A percentile compares a stretch with the other conserved stretches of the same genome.
phyloP scores from a whole-genome alignment of 2,888 invertebrate genomes.

The Plebejus argus region DNA sequence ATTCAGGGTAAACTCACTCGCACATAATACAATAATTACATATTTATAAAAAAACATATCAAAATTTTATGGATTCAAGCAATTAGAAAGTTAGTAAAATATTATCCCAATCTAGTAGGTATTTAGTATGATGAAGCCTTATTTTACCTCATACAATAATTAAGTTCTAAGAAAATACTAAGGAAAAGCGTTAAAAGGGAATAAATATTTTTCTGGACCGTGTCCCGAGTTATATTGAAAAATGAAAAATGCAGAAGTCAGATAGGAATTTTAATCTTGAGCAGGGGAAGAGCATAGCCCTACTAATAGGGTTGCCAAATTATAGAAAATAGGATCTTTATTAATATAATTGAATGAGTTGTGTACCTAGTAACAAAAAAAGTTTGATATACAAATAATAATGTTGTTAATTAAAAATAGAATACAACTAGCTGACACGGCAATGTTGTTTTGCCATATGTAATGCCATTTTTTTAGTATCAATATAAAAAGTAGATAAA shows the following conservation, averaged over 20 bases:
- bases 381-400: too few species aligned
- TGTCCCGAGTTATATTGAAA: neutral
- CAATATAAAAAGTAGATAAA: too few species aligned
- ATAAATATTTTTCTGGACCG: conserved; percentile 12
- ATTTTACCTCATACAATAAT: neutral
- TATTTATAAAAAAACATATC: too few species aligned
- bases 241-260: conserved; percentile 19
- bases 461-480: too few species aligned
- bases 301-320: conserved; percentile 24
- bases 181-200: neutral
- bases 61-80: too few species aligned
- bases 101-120: too few species aligned
- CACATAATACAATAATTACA: too few species aligned
- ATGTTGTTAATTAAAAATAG: too few species aligned
- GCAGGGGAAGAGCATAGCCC: conserved; percentile 42
- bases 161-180: neutral
- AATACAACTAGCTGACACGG: too few species aligned
- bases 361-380: neutral
- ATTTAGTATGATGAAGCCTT: too few species aligned
- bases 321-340: neutral
- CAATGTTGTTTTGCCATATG: too few species aligned
- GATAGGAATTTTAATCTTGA: conserved; percentile 46
- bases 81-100: too few species aligned
- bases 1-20: neutral
- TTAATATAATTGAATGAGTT: neutral